Evolutionary conservation across 2,113 vertebrate genomes (phyloP).

Genomic region (Labeo rohita): DNA sequence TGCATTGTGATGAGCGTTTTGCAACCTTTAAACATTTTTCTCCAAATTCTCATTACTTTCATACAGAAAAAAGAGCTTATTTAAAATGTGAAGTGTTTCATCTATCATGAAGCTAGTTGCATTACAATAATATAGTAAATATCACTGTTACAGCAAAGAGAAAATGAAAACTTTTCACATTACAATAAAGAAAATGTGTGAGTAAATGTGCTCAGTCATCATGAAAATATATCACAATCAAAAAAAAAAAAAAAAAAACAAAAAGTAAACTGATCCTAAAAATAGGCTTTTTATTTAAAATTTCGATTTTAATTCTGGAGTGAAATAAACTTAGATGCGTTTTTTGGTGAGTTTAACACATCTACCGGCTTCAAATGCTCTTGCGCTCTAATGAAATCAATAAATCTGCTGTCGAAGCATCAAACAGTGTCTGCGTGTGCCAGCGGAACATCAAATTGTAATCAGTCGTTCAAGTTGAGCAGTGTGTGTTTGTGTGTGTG

Average conservation of each 20-base stretch:
- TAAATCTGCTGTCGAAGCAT: background rate
- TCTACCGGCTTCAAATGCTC: background rate
- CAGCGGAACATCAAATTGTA: background rate
- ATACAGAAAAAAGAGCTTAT: background rate
- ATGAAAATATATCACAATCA: too few relatives aligned
- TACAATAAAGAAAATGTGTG: background rate
- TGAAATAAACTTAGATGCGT: background rate
- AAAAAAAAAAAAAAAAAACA: too few relatives aligned
- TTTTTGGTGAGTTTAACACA: background rate
- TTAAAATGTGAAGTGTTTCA: background rate
- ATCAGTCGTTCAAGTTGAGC: constrained; percentile 73
- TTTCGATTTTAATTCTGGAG: constrained; percentile 27
- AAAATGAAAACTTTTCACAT: background rate
- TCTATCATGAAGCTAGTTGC: background rate
- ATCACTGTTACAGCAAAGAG: background rate
- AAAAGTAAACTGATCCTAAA: background rate
- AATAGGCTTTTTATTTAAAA: constrained; percentile 50
- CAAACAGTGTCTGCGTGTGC: constrained; percentile 11
- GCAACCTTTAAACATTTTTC: background rate
- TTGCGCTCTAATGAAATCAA: background rate
- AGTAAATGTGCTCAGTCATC: background rate
- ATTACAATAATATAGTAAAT: background rate
- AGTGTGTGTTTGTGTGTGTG: constrained; percentile 75
- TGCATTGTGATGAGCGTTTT: background rate
- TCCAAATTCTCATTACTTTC: background rate